Evolutionary conservation across 1,140 invertebrate genomes (phyloP).

Genomic region (Ectropis grisescens): DNA sequence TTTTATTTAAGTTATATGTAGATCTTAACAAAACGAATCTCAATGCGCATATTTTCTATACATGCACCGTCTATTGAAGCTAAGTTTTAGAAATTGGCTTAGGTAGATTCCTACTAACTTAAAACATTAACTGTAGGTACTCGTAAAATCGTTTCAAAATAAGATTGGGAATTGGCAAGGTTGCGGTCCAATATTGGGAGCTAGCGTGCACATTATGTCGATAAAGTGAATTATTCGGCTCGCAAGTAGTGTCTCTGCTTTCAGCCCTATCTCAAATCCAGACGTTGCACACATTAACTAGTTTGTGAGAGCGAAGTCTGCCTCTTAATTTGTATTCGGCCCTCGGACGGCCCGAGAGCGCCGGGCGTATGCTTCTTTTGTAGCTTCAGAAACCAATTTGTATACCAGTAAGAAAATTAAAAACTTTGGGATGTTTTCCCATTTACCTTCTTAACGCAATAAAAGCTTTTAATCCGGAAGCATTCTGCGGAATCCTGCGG

Average conservation of each 20-base stretch:
- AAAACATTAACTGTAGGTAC: too few relatives aligned
- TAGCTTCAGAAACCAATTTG: constrained; percentile 54
- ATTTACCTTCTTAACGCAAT: constrained; percentile 18
- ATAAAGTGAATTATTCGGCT: constrained; percentile 11
- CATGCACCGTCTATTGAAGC: too few relatives aligned
- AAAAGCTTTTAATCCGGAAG: constrained; percentile 7
- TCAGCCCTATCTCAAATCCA: constrained; percentile 25
- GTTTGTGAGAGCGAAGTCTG: constrained; percentile 30
- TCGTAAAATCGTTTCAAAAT: too few relatives aligned
- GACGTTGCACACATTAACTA: constrained; percentile 38
- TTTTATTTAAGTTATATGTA: too few relatives aligned
- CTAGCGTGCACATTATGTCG: not conserved
- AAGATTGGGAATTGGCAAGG: too few relatives aligned
- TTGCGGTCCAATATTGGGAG: too few relatives aligned
- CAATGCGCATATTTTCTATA: too few relatives aligned
- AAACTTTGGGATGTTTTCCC: constrained; percentile 32
- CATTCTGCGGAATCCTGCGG: too few relatives aligned
- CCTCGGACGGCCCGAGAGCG: constrained; percentile 26
- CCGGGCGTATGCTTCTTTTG: constrained; percentile 36
- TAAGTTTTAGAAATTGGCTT: too few relatives aligned
- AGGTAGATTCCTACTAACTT: too few relatives aligned
- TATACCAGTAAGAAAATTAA: constrained; percentile 53
- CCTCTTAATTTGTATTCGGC: constrained; percentile 52
- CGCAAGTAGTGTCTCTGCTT: constrained; percentile 7
- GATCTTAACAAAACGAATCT: too few relatives aligned